Conservation (phyloP, 2,888 invertebrate species). For the Cheilosia grossa region DNA sequence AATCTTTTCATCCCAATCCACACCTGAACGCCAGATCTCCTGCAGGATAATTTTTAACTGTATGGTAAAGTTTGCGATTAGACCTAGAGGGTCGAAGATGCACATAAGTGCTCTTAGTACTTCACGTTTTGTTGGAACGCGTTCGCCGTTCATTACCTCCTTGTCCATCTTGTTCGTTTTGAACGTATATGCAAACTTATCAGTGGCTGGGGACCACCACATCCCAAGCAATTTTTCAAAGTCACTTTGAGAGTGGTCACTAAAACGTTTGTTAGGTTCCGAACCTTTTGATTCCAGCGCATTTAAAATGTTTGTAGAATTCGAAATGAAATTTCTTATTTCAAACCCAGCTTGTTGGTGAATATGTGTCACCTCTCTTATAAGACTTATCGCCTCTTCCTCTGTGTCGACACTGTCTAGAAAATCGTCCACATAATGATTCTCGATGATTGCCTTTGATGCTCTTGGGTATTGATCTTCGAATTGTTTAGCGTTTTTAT, state of each 20-base stretch:
- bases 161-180: slow-evolving; percentile 11
- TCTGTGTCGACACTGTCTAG: slow-evolving; percentile 73
- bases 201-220: slow-evolving; percentile 65
- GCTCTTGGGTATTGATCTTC: slow-evolving; percentile 62
- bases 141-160: slow-evolving; percentile 34
- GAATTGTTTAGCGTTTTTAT: slow-evolving; percentile 74
- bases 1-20: not conserved
- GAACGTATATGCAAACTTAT: slow-evolving; percentile 65
- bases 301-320: slow-evolving; percentile 13
- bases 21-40: not conserved
- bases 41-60: slow-evolving; percentile 39
- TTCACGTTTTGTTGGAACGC: slow-evolving; percentile 74
- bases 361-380: slow-evolving; percentile 25
- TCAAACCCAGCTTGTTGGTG: slow-evolving; percentile 16
- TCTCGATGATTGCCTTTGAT: slow-evolving; percentile 66
- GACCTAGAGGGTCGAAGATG: slow-evolving; percentile 78
- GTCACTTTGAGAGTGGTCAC: not conserved
- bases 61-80: slow-evolving; percentile 75
- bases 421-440: slow-evolving; percentile 77
- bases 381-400: slow-evolving; percentile 44
- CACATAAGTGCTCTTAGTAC: slow-evolving; percentile 76
- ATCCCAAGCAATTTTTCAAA: slow-evolving; percentile 66
- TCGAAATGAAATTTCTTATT: slow-evolving; percentile 73
- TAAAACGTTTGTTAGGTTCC: not conserved
- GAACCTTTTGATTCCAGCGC: not conserved